Base-by-base conservation (phyloP, 2,113 vertebrate species). In the Serilophus lunatus region DNA sequence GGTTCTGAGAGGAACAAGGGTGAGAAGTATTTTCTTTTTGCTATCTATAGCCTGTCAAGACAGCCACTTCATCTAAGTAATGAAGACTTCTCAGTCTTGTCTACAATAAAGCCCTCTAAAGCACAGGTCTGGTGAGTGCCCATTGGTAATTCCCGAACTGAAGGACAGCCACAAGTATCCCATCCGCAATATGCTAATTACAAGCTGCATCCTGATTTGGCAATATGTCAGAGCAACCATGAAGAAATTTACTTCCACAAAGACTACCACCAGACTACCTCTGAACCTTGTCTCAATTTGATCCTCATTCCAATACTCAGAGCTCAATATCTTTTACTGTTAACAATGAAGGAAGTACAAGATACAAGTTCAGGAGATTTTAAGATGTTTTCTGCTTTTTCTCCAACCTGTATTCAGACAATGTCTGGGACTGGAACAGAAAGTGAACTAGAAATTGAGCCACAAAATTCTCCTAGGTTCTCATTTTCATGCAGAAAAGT, bases 111-210 rank as follows among this genome's bases (percentile, higher is more conserved):
- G 5, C 35, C 25, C 25, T 64, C 3, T 19, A 38, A 49, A 88
- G 64, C 26, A 12, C 1, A 0, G 14, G 12, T 6, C 25, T 86
- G 22, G 8, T 0, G 4, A 63, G 12, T 0, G 0, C 4, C 19
- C 36, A 51, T 31, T 63, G 28, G 38, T 53, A 81, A 38, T 71
- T 77, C 35, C 42, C 71, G 14, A 77, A 71, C 25, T 31, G 28
- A 63, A 71, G 18, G 2, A 33, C 25, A 25, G 66, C 47, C 14
- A 53, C 42, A 4, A 42, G 7, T 49, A 54, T 33, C 31, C 16
- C 35, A n/a, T 17, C n/a, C 47, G 36, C n/a, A 63, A 49, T 7
- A 40, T 13, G 14, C 13, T 42, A 65, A 54, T 10, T 15, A 29
- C 24, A 59, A 15, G 12, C 56, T 71, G 49, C 33, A 78, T 83